phyloP scores from a whole-genome alignment of 2,888 invertebrate genomes.

The Chymomyza fuscimana region DNA sequence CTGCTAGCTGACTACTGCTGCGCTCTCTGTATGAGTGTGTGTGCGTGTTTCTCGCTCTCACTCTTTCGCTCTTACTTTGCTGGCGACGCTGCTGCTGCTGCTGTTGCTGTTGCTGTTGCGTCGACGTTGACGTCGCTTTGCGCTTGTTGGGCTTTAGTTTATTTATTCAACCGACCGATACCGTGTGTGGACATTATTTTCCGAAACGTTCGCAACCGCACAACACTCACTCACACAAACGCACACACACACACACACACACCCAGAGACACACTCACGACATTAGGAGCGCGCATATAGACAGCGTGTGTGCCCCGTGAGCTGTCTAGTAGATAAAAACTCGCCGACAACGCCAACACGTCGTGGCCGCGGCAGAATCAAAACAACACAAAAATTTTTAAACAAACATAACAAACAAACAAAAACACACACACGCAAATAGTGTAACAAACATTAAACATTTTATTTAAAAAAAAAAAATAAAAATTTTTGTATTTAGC shows the following conservation, averaged over 20 bases:
- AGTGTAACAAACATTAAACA: background rate
- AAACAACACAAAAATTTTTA: background rate
- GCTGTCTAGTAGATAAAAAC: slow-evolving; percentile 74
- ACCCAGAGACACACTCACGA: background rate
- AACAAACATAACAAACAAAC: background rate
- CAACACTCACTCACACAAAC: slow-evolving; percentile 54
- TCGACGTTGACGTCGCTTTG: slow-evolving; percentile 16
- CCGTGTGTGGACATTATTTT: slow-evolving; percentile 79
- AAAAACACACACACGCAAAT: background rate
- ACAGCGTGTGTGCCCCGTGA: slow-evolving; percentile 66
- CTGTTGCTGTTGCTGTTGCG: background rate
- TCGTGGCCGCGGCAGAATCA: background rate
- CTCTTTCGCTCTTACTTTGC: slow-evolving; percentile 32
- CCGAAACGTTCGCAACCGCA: slow-evolving; percentile 75
- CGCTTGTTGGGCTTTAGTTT: slow-evolving; percentile 70
- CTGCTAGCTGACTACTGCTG: background rate
- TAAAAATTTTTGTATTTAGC: too few species aligned
- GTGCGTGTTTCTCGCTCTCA: background rate
- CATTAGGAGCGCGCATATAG: slow-evolving; percentile 46
- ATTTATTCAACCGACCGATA: slow-evolving; percentile 80
- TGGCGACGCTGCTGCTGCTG: background rate
- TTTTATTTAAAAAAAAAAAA: too few species aligned
- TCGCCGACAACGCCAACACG: slow-evolving; percentile 45
- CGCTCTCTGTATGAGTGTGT: background rate
- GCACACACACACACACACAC: slow-evolving; percentile 18